A percentile compares a stretch with the other conserved stretches of the same genome.
Evolutionary conservation across 2,797 vertebrate species (phyloP).

Genomic region (Streptopelia turtur): DNA sequence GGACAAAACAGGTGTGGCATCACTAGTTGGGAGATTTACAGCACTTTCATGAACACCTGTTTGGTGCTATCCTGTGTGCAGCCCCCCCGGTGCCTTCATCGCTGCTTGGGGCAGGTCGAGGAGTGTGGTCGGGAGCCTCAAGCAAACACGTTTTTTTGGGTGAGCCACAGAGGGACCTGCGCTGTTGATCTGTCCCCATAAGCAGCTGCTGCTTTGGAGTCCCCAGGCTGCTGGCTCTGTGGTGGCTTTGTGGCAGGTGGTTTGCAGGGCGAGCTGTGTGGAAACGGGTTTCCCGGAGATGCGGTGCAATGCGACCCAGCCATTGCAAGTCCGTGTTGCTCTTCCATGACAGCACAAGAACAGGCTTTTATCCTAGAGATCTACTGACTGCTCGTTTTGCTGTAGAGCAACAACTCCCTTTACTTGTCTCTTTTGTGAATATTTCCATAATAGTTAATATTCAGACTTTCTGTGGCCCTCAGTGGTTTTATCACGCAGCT

Average conservation of each 20-base stretch:
- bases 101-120: not conserved
- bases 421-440: not conserved
- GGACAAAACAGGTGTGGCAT: not conserved
- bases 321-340: not conserved
- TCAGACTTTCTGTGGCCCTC: not conserved
- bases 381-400: not conserved
- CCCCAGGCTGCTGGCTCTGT: not conserved
- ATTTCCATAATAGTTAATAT: not conserved
- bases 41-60: not conserved
- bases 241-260: not conserved
- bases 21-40: not conserved
- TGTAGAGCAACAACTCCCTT: not conserved
- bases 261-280: not conserved
- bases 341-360: not conserved
- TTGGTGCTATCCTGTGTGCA: fast-evolving
- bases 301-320: not conserved
- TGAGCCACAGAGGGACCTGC: not conserved
- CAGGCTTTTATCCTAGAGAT: not conserved
- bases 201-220: not conserved
- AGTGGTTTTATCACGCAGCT: not conserved
- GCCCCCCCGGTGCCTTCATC: not conserved
- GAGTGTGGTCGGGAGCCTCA: not conserved
- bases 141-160: not conserved
- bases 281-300: not conserved
- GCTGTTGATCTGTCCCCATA: not conserved